Percentiles rank a stretch among this genome's conserved stretches.
phyloP scores from a whole-genome alignment of 2,113 vertebrate genomes.

The Chamaea fasciata region DNA sequence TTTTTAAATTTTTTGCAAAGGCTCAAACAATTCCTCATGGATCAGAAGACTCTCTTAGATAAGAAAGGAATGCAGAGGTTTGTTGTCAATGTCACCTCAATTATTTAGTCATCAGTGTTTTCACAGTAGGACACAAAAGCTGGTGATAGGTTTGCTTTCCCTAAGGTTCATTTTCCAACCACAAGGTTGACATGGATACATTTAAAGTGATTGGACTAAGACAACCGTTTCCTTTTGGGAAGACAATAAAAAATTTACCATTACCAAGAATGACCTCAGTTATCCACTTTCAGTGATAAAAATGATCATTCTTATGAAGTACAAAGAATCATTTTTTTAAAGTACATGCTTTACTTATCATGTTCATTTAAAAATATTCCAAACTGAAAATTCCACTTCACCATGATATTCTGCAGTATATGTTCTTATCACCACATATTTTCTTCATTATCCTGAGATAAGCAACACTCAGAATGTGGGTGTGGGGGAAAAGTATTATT shows the following conservation, averaged over 20 bases:
- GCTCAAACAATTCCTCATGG: background rate
- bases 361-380: background rate
- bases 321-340: background rate
- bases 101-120: conserved; percentile 54
- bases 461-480: accelerated
- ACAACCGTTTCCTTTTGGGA: background rate
- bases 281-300: background rate
- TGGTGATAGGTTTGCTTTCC: conserved; percentile 26
- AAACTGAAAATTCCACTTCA: background rate
- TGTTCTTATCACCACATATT: background rate
- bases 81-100: conserved; percentile 55
- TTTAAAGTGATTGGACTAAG: conserved; percentile 16
- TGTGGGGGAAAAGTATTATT: background rate
- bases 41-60: background rate
- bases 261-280: background rate
- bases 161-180: conserved; percentile 22
- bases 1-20: background rate
- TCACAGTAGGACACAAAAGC: conserved; percentile 5
- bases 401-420: background rate
- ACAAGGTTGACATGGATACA: background rate
- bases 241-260: conserved; percentile 8
- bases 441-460: background rate
- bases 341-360: background rate
- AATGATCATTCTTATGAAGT: background rate
- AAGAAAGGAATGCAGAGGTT: background rate